Conservation (phyloP, 2,797 vertebrate species). For the Spinibarbus caldwelli region DNA sequence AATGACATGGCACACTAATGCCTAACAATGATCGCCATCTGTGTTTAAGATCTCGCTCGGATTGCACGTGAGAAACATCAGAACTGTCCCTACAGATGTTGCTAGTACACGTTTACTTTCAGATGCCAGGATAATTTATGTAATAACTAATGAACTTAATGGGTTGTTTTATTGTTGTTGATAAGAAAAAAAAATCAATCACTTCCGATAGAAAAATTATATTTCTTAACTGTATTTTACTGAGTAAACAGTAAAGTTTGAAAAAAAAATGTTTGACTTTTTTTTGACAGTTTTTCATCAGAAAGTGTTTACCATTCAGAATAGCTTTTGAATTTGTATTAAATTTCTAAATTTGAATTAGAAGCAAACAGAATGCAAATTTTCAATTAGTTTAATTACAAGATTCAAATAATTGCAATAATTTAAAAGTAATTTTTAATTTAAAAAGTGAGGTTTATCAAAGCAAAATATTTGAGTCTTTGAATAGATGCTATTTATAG, state of each 20-base stretch:
- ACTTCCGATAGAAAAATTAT: too few relatives aligned
- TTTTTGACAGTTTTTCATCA: background rate
- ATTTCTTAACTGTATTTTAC: background rate
- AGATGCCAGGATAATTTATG: constrained; percentile 20
- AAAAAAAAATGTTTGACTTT: background rate
- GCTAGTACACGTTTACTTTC: constrained; percentile 29
- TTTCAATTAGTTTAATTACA: background rate
- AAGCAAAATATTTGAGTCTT: background rate
- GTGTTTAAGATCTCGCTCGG: constrained; percentile 61
- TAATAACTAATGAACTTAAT: background rate
- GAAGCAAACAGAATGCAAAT: background rate
- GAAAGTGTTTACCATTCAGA: background rate
- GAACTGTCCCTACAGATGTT: constrained; percentile 30
- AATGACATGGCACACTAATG: constrained; percentile 73
- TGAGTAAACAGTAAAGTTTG: background rate
- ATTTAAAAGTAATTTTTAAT: too few relatives aligned
- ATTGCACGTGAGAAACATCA: constrained; percentile 40
- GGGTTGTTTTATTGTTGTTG: background rate
- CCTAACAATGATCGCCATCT: constrained; percentile 72
- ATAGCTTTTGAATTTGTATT: background rate
- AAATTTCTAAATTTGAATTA: background rate
- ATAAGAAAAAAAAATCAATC: too few relatives aligned
- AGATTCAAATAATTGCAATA: background rate
- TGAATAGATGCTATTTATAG: background rate
- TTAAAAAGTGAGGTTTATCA: background rate